Conservation (phyloP, 2,797 vertebrate genomes). For the Epinephelus malabaricus region DNA sequence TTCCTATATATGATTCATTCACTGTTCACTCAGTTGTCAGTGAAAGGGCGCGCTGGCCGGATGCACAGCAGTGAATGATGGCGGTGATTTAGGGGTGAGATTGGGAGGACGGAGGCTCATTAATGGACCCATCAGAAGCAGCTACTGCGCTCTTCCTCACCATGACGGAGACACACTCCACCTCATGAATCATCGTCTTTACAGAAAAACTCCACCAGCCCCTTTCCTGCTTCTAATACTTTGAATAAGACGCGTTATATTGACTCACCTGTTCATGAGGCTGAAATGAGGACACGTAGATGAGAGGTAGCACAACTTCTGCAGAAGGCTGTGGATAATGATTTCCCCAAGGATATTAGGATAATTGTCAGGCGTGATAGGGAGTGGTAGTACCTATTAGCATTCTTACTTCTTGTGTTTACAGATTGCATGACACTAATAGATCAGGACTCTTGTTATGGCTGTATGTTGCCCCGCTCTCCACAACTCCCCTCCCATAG, state of each 20-base stretch:
- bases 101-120: conserved; percentile 49
- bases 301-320: conserved; percentile 5
- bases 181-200: conserved; percentile 43
- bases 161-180: conserved; percentile 16
- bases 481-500: not conserved
- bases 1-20: conserved; percentile 59
- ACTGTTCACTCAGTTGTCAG: conserved; percentile 45
- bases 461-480: not conserved
- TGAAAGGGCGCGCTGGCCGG: conserved; percentile 22
- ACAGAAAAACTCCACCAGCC: conserved; percentile 2
- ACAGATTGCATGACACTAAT: conserved; percentile 52
- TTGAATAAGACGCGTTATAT: conserved; percentile 27
- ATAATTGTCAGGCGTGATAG: conserved; percentile 58
- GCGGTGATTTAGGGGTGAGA: conserved; percentile 62
- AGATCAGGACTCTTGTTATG: conserved; percentile 43
- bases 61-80: conserved; percentile 53
- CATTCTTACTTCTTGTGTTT: conserved; percentile 63
- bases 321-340: conserved; percentile 38
- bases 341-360: conserved; percentile 69
- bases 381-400: conserved; percentile 61
- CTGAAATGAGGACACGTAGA: conserved; percentile 24
- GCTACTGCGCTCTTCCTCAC: conserved; percentile 29
- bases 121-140: conserved; percentile 64
- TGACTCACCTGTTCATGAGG: conserved; percentile 41
- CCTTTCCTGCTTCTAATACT: conserved; percentile 9